Evolutionary conservation across 2,888 invertebrate genomes (phyloP), one percentile per base, ranked within the genome.

Genomic region (Rhyacophila evoluta): DNA sequence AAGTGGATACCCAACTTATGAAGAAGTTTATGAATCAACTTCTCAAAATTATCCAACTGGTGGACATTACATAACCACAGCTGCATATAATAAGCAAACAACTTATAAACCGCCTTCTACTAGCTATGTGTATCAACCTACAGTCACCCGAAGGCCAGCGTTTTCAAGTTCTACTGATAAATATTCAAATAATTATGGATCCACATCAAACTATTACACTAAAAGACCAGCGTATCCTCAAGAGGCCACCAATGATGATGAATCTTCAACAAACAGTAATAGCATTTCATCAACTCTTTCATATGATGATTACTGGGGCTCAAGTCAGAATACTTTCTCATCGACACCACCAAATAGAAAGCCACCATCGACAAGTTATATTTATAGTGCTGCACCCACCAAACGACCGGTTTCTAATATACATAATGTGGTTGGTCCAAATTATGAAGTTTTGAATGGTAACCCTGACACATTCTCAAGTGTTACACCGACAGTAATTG

Each of bases 401-500:
- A 88, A 90, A 83, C 88, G 90, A 83, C 91, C 92, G 0, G 84
- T 85, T 29, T 84, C 87, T 0, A 86, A 83, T 67, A 83, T 84
- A 85, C 85, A 0, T 84, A 85, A 83, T 81, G 67, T 87, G 71
- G 84, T 84, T 75, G 84, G 83, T 80, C 86, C 85, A 79, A 88
- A 81, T 79, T 90, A 85, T 83, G 89, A 86, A 10, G 79, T 84
- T 15, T 85, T 86, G n/a, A 71, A 36, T 28, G 85, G 78, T 27
- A 76, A 12, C 29, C 25, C 85, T 6, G 89, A 89, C 29, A 85
- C 87, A 0, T 90, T 89, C 83, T 87, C 89, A 27, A 89, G 89
- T 81, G 89, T 87, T 0, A 89, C 90, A 25, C 89, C 90, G 15
- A 89, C 89, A 11, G 88, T 90, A 0, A 89, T 89, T 74, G 87